A percentile compares a stretch with the other conserved stretches of the same genome.
Evolutionary conservation across 2,888 invertebrate species (phyloP).

Genomic region (Melanostoma mellinum): DNA sequence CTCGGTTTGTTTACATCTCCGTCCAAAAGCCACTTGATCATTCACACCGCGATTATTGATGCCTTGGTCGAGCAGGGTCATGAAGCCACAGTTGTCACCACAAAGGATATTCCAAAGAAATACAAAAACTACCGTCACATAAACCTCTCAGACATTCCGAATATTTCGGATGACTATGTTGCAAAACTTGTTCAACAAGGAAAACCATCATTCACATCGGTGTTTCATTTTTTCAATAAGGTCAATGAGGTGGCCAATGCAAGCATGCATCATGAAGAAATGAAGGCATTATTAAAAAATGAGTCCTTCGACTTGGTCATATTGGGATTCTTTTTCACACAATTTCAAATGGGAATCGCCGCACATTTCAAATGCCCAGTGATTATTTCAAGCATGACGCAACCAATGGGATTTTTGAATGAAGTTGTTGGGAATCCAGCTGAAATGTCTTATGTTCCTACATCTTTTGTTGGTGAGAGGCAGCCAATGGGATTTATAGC

Average conservation of each 20-base stretch:
- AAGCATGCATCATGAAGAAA: slow-evolving; percentile 34
- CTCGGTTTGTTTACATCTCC: slow-evolving; percentile 77
- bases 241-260: slow-evolving; percentile 22
- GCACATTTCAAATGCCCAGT: slow-evolving; percentile 75
- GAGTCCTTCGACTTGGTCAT: slow-evolving; percentile 68
- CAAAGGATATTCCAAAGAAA: slow-evolving; percentile 61
- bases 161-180: too few species aligned
- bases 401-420: slow-evolving; percentile 47
- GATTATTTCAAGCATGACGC: slow-evolving; percentile 66
- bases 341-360: slow-evolving; percentile 74
- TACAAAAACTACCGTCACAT: slow-evolving; percentile 52
- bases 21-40: slow-evolving; percentile 78
- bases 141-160: too few species aligned
- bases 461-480: slow-evolving; percentile 63
- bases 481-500: slow-evolving; percentile 74
- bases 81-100: slow-evolving; percentile 77
- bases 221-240: too few species aligned
- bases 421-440: slow-evolving; percentile 72
- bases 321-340: slow-evolving; percentile 72
- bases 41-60: slow-evolving; percentile 77
- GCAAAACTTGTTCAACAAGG: slow-evolving; percentile 18
- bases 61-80: slow-evolving; percentile 77
- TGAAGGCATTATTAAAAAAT: slow-evolving; percentile 36
- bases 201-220: slow-evolving; percentile 1
- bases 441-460: slow-evolving; percentile 66